Percentiles rank a stretch among this genome's conserved stretches.
Evolutionary conservation across 2,113 vertebrate species (phyloP).

Genomic region (Eclectus roratus): DNA sequence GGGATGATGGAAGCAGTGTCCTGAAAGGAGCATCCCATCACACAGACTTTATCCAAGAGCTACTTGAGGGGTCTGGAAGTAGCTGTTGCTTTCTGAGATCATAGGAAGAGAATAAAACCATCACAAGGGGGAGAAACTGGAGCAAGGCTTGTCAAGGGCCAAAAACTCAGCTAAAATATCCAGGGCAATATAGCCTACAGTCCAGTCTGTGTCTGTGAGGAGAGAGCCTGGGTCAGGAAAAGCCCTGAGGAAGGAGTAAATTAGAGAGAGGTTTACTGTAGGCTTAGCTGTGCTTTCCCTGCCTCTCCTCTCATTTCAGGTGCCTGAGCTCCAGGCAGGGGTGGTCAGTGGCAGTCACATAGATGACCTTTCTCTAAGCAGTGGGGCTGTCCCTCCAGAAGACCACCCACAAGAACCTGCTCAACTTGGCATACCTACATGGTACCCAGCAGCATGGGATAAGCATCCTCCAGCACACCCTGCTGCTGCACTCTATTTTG

Average conservation of each 20-base stretch:
- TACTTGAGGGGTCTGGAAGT: not conserved
- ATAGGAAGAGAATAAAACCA: not conserved
- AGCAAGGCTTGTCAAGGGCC: not conserved
- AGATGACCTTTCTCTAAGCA: not conserved
- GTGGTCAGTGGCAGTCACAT: not conserved
- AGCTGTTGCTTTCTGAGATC: not conserved
- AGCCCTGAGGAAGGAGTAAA: not conserved
- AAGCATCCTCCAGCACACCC: not conserved
- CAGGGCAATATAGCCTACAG: not conserved
- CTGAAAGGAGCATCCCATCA: not conserved
- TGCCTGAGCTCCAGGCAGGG: not conserved
- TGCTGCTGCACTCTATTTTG: not conserved
- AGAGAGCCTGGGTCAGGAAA: not conserved
- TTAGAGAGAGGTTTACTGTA: not conserved
- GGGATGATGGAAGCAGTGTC: not conserved
- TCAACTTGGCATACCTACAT: not conserved
- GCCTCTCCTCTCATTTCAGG: not conserved
- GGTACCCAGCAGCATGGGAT: rapidly evolving
- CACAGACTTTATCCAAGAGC: not conserved
- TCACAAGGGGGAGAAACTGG: not conserved
- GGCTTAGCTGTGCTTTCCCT: not conserved
- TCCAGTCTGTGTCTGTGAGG: not conserved
- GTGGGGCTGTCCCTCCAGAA: not conserved
- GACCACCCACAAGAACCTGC: rapidly evolving
- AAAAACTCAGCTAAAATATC: not conserved